phyloP scores from a whole-genome alignment of 2,113 vertebrate species.

The Lophotis ruficrista region DNA sequence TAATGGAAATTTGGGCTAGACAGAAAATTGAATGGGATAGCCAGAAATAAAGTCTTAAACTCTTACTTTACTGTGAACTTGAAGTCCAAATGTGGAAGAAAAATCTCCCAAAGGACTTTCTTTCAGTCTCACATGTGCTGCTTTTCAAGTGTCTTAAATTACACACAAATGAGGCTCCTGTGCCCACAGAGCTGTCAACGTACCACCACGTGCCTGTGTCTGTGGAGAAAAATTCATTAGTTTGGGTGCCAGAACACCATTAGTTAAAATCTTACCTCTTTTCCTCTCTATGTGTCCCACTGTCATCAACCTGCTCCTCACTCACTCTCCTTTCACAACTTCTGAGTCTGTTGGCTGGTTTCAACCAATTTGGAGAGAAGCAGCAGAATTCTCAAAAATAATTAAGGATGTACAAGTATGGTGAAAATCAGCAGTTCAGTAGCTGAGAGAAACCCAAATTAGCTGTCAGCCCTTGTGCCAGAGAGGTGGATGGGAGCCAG shows the following conservation, averaged over 20 bases:
- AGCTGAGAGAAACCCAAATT: not conserved
- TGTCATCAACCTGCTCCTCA: not conserved
- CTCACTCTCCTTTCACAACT: not conserved
- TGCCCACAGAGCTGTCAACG: not conserved
- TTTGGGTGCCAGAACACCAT: not conserved
- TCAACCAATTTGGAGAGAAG: not conserved
- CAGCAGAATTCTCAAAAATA: not conserved
- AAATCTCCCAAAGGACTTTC: not conserved
- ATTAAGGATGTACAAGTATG: not conserved
- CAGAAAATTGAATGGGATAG: not conserved
- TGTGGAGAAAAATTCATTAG: not conserved
- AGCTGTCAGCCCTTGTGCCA: not conserved
- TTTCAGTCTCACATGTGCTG: not conserved
- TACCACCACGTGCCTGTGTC: not conserved
- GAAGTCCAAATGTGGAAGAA: not conserved
- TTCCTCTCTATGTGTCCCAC: not conserved
- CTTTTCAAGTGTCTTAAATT: conserved; percentile 25
- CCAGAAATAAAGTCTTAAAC: not conserved
- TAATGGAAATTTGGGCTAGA: not conserved
- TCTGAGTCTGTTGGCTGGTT: not conserved
- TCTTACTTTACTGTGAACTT: not conserved
- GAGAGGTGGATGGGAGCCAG: accelerated
- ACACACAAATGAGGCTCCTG: not conserved
- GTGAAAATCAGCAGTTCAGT: not conserved
- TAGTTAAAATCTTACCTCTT: conserved; percentile 15